Percentiles rank a stretch among this genome's conserved stretches.
Conservation (phyloP, 2,888 invertebrate species). For the Nowickia ferox region DNA sequence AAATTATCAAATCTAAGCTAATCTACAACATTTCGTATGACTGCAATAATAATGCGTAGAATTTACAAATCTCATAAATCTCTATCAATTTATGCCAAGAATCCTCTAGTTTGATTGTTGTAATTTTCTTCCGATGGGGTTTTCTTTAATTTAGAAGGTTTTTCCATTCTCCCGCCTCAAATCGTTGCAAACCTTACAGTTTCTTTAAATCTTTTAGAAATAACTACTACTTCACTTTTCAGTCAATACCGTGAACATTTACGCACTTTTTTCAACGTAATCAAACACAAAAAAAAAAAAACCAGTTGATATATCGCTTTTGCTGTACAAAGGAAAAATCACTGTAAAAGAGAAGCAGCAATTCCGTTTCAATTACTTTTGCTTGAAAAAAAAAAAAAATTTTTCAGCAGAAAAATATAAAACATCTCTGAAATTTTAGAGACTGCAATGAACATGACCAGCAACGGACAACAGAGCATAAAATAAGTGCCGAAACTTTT, state of each 20-base stretch:
- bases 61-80: too few relatives aligned
- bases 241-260: not conserved
- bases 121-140: too few relatives aligned
- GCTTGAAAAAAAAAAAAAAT: slow-evolving; percentile 45
- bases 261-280: not conserved
- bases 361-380: slow-evolving; percentile 80
- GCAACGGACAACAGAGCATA: slow-evolving; percentile 80
- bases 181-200: too few relatives aligned
- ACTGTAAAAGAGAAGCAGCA: slow-evolving; percentile 55
- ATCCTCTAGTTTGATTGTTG: too few relatives aligned
- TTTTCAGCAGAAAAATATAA: slow-evolving; percentile 16
- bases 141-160: too few relatives aligned
- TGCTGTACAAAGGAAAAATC: slow-evolving; percentile 20
- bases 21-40: too few relatives aligned
- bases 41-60: too few relatives aligned
- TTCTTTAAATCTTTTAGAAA: too few relatives aligned
- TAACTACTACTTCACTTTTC: not conserved
- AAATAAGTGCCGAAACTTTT: slow-evolving; percentile 79
- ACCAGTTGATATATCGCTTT: not conserved
- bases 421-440: slow-evolving; percentile 67
- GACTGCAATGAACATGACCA: slow-evolving; percentile 77
- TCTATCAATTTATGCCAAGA: too few relatives aligned
- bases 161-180: too few relatives aligned
- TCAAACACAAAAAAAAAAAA: not conserved
- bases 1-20: too few relatives aligned